Percentiles rank a stretch among this genome's conserved stretches.
phyloP scores from a whole-genome alignment of 1,140 invertebrate genomes.

The Stenopsyche tienmushanensis region DNA sequence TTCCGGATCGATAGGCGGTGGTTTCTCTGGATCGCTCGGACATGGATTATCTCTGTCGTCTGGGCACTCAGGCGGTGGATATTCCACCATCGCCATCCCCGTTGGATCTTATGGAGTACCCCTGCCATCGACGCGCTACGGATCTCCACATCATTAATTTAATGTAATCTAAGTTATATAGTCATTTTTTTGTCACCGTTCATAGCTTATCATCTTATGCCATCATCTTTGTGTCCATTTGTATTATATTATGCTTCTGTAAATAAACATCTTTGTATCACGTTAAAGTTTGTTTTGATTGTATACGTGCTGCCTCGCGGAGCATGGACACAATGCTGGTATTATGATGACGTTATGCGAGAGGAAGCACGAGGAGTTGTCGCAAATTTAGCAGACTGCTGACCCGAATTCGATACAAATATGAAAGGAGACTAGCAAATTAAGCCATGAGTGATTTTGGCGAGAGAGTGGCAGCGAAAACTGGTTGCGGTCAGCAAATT shows the following conservation, averaged over 20 bases:
- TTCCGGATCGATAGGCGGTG: slow-evolving; percentile 27
- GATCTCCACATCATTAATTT: slow-evolving; percentile 49
- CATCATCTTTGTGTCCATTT: slow-evolving; percentile 31
- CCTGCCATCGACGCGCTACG: slow-evolving; percentile 51
- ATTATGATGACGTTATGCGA: not conserved
- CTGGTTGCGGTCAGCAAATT: not conserved
- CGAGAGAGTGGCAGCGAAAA: not conserved
- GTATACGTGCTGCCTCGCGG: not conserved
- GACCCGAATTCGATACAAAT: not conserved
- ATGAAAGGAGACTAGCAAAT: not conserved
- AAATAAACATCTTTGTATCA: slow-evolving; percentile 42
- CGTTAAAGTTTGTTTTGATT: slow-evolving; percentile 24
- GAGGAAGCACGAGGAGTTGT: not conserved
- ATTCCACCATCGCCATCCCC: slow-evolving; percentile 52
- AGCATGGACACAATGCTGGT: not conserved
- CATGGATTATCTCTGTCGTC: slow-evolving; percentile 38
- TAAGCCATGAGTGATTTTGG: too few species aligned
- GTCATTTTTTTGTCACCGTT: slow-evolving; percentile 36
- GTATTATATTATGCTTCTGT: slow-evolving; percentile 39
- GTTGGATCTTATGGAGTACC: slow-evolving; percentile 55
- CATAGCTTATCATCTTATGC: slow-evolving; percentile 31
- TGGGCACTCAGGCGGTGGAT: slow-evolving; percentile 43
- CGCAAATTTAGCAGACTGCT: not conserved
- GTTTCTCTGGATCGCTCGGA: slow-evolving; percentile 41
- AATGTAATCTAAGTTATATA: slow-evolving; percentile 1